Evolutionary conservation across 1,140 invertebrate species (phyloP), one percentile per base, ranked within the genome.

Genomic region (Drosophila bipectinata): DNA sequence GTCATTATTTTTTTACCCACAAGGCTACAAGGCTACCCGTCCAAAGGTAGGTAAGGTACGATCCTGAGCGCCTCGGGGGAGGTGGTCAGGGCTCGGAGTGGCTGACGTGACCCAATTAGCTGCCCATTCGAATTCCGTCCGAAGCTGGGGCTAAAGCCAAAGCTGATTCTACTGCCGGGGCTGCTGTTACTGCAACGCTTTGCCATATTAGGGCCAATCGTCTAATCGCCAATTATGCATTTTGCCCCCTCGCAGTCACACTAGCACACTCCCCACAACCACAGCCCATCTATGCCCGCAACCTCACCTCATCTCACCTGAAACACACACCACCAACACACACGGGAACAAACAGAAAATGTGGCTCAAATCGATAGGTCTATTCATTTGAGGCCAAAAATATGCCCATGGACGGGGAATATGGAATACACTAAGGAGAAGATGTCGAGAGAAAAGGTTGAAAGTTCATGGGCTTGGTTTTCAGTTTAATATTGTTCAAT

Each of bases 221-320:
- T 83, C 84, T 88, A 88, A 88, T 89, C 83, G 83, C 84, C 84
- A 88, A 88, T 88, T 88, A 88, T 88, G 76, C 83, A 88, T 72
- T 79, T 76, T 64, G 21, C 28, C 57, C 30, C n/a, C 9, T 4
- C 18, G 9, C 39, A 15, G 45, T 28, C 26, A 21, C 18, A n/a
- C 45, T 24, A 32, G 32, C 14, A 32, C 39, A 18, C n/a, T n/a
- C 56, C 58, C 41, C 41, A 10, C 32, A n/a, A 37, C 30, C 39
- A 10, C n/a, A 14, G 5, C 14, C 41, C 39, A 26, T 9, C 18
- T 53, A 55, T 30, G 34, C 34, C 41, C 28, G 21, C 12, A 44
- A 44, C 41, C 41, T 18, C 37, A 44, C 54, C 44, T 54, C 54
- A 51, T 56, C 21, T 21, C 39, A 51, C 51, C 39, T 34, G 30